Conservation (phyloP, 92 coral and sea anemone species). For the Porites cylindrica region DNA sequence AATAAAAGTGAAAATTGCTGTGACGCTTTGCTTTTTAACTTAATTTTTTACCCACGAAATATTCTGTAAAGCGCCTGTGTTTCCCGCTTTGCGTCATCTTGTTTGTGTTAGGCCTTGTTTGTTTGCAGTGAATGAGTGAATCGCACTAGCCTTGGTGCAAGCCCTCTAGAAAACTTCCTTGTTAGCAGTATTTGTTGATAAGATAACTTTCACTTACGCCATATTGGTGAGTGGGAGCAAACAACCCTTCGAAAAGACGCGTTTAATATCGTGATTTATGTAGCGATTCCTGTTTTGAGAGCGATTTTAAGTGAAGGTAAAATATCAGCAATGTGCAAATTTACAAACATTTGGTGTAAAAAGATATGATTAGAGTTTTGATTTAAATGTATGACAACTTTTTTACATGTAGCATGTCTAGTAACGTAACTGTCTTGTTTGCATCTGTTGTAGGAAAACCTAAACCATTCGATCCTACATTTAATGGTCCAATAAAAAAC, state of each 20-base stretch:
- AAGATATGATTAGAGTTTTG: not conserved
- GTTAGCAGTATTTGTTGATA: not conserved
- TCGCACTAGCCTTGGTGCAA: not conserved
- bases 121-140: not conserved
- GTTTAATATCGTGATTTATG: not conserved
- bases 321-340: not conserved
- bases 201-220: not conserved
- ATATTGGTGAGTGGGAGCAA: not conserved
- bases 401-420: not conserved
- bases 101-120: not conserved
- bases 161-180: not conserved
- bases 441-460: conserved; percentile 70
- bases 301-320: not conserved
- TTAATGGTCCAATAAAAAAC: conserved; percentile 97
- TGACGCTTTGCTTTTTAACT: not conserved
- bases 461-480: conserved; percentile 84
- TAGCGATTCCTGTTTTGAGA: not conserved
- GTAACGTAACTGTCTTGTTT: not conserved
- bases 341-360: not conserved
- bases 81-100: not conserved
- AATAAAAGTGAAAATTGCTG: no score
- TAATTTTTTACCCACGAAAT: no score
- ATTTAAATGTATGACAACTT: no score
- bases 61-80: not conserved
- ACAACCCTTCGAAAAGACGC: not conserved